Percentiles rank a stretch among this genome's conserved stretches.
Conservation (phyloP, 2,888 invertebrate species). For the Zygaena filipendulae region DNA sequence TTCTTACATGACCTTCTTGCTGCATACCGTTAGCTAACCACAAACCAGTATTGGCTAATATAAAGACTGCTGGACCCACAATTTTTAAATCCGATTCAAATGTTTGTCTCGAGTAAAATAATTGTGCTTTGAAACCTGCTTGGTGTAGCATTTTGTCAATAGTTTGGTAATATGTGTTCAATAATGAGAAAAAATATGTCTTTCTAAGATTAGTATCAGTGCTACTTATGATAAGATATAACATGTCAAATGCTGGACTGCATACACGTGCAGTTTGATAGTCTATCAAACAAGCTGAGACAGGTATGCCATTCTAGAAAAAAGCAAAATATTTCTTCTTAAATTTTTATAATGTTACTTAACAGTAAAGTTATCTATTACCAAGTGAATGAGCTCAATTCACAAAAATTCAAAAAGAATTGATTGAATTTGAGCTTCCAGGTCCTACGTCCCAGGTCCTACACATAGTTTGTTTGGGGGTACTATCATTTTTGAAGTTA, state of each 20-base stretch:
- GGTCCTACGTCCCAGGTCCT: too few relatives aligned
- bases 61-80: slow-evolving; percentile 43
- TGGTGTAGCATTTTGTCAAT: slow-evolving; percentile 25
- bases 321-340: slow-evolving; percentile 1
- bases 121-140: slow-evolving; percentile 21
- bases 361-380: too few relatives aligned
- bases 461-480: too few relatives aligned
- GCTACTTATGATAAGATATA: slow-evolving; percentile 45
- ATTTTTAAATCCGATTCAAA: slow-evolving; percentile 37
- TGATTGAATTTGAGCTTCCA: too few relatives aligned
- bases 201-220: slow-evolving; percentile 29
- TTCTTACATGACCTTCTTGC: slow-evolving; percentile 49
- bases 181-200: slow-evolving; percentile 25
- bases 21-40: slow-evolving; percentile 50
- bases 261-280: slow-evolving; percentile 44
- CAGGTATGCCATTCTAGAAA: slow-evolving; percentile 30
- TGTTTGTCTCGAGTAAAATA: slow-evolving; percentile 29
- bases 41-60: slow-evolving; percentile 47
- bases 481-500: too few relatives aligned
- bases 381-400: too few relatives aligned
- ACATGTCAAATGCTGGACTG: slow-evolving; percentile 43
- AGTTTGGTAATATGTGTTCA: slow-evolving; percentile 36
- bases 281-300: slow-evolving; percentile 47
- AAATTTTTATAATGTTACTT: too few relatives aligned
- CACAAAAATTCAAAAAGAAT: too few relatives aligned